Percentiles rank a stretch among this genome's conserved stretches.
Conservation (phyloP, 1,140 invertebrate genomes). For the Heliothis subflexa region DNA sequence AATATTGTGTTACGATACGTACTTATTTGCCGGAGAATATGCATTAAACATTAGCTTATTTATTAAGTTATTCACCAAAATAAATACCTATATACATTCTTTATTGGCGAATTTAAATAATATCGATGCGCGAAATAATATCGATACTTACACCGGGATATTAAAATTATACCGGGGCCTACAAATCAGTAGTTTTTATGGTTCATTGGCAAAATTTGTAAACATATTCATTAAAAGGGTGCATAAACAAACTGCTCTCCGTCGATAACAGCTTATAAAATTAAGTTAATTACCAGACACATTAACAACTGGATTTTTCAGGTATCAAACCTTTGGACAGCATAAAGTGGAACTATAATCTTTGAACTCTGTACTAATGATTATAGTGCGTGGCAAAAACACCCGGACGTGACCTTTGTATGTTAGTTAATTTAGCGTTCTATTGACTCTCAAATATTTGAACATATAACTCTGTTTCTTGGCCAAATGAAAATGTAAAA, state of each 20-base stretch:
- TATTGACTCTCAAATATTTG: neutral
- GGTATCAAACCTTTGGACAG: neutral
- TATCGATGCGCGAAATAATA: neutral
- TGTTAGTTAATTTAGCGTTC: neutral
- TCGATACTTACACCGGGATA: neutral
- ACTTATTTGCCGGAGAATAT: neutral
- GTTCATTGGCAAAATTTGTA: neutral
- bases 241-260: neutral
- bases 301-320: neutral
- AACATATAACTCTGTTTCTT: neutral
- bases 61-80: neutral
- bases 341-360: neutral
- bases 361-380: neutral
- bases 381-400: neutral
- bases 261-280: neutral
- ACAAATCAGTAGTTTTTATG: neutral
- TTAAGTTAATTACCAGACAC: neutral
- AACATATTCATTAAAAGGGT: conserved; percentile 6
- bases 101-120: neutral
- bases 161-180: neutral
- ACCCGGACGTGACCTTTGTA: neutral
- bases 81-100: neutral
- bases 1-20: neutral
- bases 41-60: neutral
- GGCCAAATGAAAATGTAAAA: neutral